Percentiles rank a stretch among this genome's conserved stretches.
phyloP scores from a whole-genome alignment of 2,888 invertebrate species.

The Cephonodes hylas region DNA sequence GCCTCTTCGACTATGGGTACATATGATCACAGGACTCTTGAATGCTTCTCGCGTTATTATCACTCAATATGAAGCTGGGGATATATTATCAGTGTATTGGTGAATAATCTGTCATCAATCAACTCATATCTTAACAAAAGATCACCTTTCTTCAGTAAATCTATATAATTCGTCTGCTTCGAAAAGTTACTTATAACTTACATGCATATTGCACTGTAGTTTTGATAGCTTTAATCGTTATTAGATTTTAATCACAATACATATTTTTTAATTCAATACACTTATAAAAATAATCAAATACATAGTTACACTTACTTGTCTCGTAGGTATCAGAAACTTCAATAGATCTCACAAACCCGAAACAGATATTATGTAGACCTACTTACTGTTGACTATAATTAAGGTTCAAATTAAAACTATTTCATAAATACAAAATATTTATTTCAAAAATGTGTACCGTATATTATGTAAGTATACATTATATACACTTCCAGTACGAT shows the following conservation, averaged over 20 bases:
- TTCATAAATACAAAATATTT: too few relatives aligned
- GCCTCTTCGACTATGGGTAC: neutral
- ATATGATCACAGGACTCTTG: neutral
- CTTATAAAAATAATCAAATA: neutral
- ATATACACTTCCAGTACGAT: too few relatives aligned
- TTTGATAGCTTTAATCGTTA: too few relatives aligned
- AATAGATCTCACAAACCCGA: too few relatives aligned
- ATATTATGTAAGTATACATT: too few relatives aligned
- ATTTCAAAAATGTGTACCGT: too few relatives aligned
- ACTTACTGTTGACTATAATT: too few relatives aligned
- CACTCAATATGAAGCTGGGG: neutral
- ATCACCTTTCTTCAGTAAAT: neutral
- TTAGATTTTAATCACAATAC: too few relatives aligned
- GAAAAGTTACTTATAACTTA: neutral
- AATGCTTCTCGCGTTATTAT: neutral
- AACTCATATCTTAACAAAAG: conserved; percentile 4
- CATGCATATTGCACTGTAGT: too few relatives aligned
- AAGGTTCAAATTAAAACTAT: too few relatives aligned
- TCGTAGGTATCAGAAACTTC: neutral
- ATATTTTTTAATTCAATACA: too few relatives aligned
- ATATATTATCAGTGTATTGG: conserved; percentile 13
- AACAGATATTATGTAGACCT: neutral
- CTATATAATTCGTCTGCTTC: neutral
- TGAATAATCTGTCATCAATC: conserved; percentile 32
- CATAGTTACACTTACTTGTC: neutral